Evolutionary conservation across 2,113 vertebrate species (phyloP), one percentile per base, ranked within the genome.

Genomic region (Ranitomeya variabilis): DNA sequence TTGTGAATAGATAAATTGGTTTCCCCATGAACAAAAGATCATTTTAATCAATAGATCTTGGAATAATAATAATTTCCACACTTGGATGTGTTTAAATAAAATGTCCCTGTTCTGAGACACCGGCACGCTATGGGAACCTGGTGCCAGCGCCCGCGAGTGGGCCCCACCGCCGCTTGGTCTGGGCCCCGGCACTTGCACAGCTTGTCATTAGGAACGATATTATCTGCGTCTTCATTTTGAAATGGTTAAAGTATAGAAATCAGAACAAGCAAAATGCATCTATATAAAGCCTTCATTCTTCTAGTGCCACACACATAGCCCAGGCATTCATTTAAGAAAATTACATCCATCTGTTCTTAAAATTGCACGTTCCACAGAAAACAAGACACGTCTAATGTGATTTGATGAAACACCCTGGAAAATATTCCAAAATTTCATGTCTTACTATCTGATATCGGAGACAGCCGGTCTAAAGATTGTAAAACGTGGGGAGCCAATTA

Each of bases 331-430:
- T 31, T 18, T 18, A 19, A 62, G 57, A 19, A 81, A 81, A 81
- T 81, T 9, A 16, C 62, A 83, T 67, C 62, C 81, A 83, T 64
- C 62, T 83, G 81, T 83, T 67, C 15, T 54, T 21, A 2, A 45
- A 67, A 12, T 54, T 52, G 51, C 7, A 37, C 15, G 23, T 14
- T 66, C 31, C 60, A 51, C 37, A 52, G n/a, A 66, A 62, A 83
- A 83, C 60, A 83, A 83, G 37, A 83, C 62, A n/a, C 23, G 37
- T 16, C 81, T 83, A 83, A 83, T 64, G 16, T 52, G 62, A 83
- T 83, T 52, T 69, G 19, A 52, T 54, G 60, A 66, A 67, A 67
- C 45, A 52, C 19, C 13, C 45, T 69, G 64, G 21, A 83, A 81
- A 52, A n/a, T 83, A 67, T 83, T 83, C 45, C 62, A 69, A 83